Base-by-base conservation (phyloP, 2,797 vertebrate genomes). In the Rhinichthys osculus region DNA sequence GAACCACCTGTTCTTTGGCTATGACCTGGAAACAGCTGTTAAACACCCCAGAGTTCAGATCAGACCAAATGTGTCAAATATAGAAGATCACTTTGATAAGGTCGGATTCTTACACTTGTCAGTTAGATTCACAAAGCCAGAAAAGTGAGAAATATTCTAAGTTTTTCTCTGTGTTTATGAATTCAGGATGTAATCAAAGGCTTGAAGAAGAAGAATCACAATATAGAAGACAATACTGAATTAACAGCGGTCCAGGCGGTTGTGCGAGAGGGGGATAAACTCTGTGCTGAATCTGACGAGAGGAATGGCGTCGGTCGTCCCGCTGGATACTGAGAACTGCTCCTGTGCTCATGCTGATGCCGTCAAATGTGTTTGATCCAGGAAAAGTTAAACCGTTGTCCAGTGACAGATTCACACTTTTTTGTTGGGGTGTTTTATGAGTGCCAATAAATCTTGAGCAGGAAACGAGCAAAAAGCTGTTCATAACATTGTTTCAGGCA, bases 151-250 rank as follows among this genome's bases (percentile, higher is more conserved):
- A 1, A 4, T 35, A 19, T 8, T 3, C 2, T 1, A 3, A 66
- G 17, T 33, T 66, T 35, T 7, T 67, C 30, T 35, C 13, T 66
- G n/a, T 64, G 62, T 66, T 67, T 66, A 17, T 66, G 33, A 47
- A 67, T 35, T 30, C 64, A 67, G 64, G 30, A 0, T 0, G 7
- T 67, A 9, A 35, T 9, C 19, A 14, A 19, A 8, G 30, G 64
- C 1, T 8, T 67, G 30, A 9, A 0, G 64, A 1, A 8, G 64
- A 67, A 35, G 64, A 67, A 67, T 4, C 64, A 67, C 7, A 8
- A 0, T 5, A 78, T 78, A 23, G 0, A 3, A n/a, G 1, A 5
- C 5, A 1, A 38, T 54, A 7, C 0, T 38, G 1, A 11, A 27
- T 0, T 3, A 27, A 40, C 13, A 40, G 14, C 27, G 23, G 14